These are phyloP conservation scores for Falco cherrug DNA, from an alignment of 2,797 vertebrate genomes.

Conservation along the genomic window DNA sequence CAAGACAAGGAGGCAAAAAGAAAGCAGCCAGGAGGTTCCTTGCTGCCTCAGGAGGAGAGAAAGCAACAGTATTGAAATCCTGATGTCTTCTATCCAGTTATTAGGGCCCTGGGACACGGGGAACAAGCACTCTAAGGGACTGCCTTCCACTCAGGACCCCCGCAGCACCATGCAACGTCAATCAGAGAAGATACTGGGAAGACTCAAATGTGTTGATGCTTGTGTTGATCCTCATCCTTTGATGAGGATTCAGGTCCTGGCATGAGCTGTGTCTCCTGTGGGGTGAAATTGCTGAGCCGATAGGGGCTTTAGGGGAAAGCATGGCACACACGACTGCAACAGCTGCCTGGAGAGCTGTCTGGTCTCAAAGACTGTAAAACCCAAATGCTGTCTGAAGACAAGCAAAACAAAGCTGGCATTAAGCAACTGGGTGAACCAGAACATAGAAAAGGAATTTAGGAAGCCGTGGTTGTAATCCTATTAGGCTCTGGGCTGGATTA, in stretches of 20 bases:
- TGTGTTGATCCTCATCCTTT: neutral
- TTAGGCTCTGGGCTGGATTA: slow-evolving; percentile 35
- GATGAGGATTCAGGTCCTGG: neutral
- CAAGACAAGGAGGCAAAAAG: neutral
- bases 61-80: neutral
- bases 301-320: neutral
- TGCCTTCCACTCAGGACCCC: neutral
- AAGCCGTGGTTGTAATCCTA: neutral
- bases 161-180: neutral
- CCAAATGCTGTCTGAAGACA: neutral
- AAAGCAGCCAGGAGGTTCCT: neutral
- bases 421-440: slow-evolving; percentile 31
- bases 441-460: slow-evolving; percentile 30
- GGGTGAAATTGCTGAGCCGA: neutral
- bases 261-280: neutral
- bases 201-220: neutral
- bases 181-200: neutral
- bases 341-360: neutral
- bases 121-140: neutral
- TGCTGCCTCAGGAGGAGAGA: neutral
- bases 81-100: neutral
- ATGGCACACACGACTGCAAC: neutral
- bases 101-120: neutral
- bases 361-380: neutral
- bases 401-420: neutral